phyloP scores from a whole-genome alignment of 2,888 invertebrate species.

The Tromatobia lineatoria region DNA sequence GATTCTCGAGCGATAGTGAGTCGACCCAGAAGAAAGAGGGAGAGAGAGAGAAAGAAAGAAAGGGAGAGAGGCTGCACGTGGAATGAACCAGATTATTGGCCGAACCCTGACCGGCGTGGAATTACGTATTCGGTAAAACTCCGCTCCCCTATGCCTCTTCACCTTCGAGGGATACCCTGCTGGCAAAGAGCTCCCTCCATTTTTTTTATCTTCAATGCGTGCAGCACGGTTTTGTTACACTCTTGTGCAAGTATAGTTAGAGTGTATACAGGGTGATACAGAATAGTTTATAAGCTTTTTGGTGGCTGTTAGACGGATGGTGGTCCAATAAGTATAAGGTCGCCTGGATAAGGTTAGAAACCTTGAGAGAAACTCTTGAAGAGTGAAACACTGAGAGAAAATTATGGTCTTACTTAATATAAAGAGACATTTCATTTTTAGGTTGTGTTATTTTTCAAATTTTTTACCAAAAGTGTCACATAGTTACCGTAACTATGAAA shows the following conservation, averaged over 20 bases:
- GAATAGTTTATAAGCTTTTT: too few species aligned
- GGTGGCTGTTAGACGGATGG: too few species aligned
- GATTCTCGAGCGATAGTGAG: conserved; percentile 70
- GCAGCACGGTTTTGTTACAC: conserved; percentile 67
- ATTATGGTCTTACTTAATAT: too few species aligned
- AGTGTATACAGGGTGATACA: too few species aligned
- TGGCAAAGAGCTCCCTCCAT: conserved; percentile 6
- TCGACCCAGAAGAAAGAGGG: conserved; percentile 17
- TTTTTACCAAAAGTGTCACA: too few species aligned
- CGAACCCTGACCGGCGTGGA: conserved; percentile 81
- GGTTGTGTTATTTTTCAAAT: too few species aligned
- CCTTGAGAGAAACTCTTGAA: too few species aligned
- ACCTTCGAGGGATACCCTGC: conserved; percentile 42
- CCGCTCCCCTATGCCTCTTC: conserved; percentile 28
- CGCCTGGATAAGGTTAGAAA: too few species aligned
- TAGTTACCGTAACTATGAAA: too few species aligned
- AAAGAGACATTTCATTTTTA: too few species aligned
- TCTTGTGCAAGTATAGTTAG: conserved; percentile 18
- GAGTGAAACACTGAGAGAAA: too few species aligned
- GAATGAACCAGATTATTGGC: conserved; percentile 83
- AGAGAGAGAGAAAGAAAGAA: neutral
- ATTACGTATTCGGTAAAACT: conserved; percentile 83
- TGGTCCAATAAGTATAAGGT: too few species aligned
- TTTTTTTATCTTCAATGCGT: conserved; percentile 72
- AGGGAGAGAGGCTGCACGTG: conserved; percentile 60